A percentile compares a stretch with the other conserved stretches of the same genome.
Conservation (phyloP, 2,113 vertebrate species). For the Mugil cephalus region DNA sequence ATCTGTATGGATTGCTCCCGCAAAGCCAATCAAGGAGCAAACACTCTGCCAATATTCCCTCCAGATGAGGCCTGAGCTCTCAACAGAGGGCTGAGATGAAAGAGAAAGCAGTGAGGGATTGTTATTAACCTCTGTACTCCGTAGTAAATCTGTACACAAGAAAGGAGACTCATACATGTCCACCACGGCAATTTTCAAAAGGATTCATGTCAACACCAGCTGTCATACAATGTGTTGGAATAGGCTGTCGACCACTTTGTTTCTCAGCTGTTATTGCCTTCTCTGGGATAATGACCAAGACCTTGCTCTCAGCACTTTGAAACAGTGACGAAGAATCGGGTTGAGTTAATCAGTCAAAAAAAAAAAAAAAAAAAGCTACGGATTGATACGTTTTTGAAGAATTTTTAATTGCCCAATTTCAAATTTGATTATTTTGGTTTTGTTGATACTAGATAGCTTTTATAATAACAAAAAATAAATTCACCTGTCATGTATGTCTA, state of each 20-base stretch:
- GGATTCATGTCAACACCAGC: constrained; percentile 64
- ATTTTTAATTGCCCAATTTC: no score
- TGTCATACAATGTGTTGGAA: constrained; percentile 54
- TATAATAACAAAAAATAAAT: no score
- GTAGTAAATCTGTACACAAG: constrained; percentile 67
- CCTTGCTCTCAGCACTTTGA: neutral
- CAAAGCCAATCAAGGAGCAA: constrained; percentile 80
- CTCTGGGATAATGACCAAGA: constrained; percentile 27
- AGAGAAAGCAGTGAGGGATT: constrained; percentile 64
- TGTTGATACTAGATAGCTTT: no score
- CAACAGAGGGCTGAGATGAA: constrained; percentile 68
- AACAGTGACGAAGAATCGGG: neutral
- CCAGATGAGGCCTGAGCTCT: constrained; percentile 70
- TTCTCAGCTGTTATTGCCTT: constrained; percentile 56
- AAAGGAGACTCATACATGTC: constrained; percentile 62
- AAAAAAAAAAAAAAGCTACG: constrained; percentile 1
- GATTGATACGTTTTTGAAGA: no score
- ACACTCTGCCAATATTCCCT: constrained; percentile 79
- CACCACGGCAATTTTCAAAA: constrained; percentile 53
- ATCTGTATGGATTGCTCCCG: constrained; percentile 76
- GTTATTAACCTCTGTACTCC: constrained; percentile 77
- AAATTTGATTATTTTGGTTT: no score
- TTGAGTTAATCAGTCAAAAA: constrained; percentile 12
- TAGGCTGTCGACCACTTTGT: constrained; percentile 55
- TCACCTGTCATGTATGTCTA: no score